Percentiles rank a stretch among this genome's conserved stretches.
Conservation (phyloP, 2,888 invertebrate species). For the Heliconius cydno region DNA sequence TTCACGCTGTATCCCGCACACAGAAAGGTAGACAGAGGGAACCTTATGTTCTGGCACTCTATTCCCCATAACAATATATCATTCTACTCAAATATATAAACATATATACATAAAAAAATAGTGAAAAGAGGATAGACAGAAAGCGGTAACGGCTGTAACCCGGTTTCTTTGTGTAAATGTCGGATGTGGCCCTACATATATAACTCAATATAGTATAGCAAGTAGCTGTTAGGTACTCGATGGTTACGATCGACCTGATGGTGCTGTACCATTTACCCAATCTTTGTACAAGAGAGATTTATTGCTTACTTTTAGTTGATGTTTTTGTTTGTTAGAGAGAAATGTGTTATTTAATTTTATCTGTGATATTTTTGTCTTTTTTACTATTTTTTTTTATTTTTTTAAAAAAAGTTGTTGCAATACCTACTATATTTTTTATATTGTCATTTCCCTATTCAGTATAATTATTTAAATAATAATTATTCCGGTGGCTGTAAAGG, state of each 20-base stretch:
- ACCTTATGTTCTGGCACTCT: too few relatives aligned
- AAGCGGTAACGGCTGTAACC: slow-evolving; percentile 35
- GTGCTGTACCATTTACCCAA: slow-evolving; percentile 32
- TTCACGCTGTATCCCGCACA: too few relatives aligned
- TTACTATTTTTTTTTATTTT: background rate
- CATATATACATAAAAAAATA: background rate
- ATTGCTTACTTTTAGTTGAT: background rate
- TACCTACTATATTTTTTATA: too few relatives aligned
- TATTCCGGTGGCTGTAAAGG: too few relatives aligned
- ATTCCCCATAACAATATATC: background rate
- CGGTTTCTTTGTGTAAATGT: slow-evolving; percentile 37
- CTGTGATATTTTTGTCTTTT: background rate
- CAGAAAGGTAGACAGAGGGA: too few relatives aligned
- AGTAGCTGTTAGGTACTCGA: slow-evolving; percentile 29
- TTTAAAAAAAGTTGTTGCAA: background rate
- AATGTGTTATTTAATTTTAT: background rate
- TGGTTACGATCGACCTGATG: slow-evolving; percentile 33
- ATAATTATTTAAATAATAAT: too few relatives aligned
- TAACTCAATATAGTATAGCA: slow-evolving; percentile 32
- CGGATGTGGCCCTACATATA: slow-evolving; percentile 36
- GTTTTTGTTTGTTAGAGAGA: background rate
- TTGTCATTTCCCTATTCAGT: too few relatives aligned
- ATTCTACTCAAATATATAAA: background rate
- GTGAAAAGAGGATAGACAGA: slow-evolving; percentile 26
- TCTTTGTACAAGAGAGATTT: slow-evolving; percentile 33